These are phyloP conservation scores for Drosophila sordidapex DNA, from an alignment of 2,888 invertebrate species.

Conservation along the genomic window DNA sequence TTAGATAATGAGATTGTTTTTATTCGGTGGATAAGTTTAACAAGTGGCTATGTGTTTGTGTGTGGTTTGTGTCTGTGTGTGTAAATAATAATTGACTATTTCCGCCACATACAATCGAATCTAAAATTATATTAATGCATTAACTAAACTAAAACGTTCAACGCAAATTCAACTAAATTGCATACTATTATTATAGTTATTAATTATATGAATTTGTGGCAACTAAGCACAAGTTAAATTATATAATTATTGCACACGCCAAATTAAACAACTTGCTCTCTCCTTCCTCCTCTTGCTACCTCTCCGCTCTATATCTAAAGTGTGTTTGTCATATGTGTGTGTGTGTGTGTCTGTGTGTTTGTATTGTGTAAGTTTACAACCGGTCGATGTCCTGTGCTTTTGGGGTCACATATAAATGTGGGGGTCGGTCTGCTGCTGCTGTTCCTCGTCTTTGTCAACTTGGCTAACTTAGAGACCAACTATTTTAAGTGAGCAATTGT, in stretches of 20 bases:
- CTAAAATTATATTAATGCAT: slow-evolving; percentile 65
- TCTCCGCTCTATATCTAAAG: slow-evolving; percentile 18
- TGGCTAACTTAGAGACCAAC: not conserved
- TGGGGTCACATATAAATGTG: slow-evolving; percentile 36
- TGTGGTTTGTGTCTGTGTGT: slow-evolving; percentile 25
- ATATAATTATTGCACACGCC: slow-evolving; percentile 64
- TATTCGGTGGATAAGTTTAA: slow-evolving; percentile 81
- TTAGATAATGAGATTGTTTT: slow-evolving; percentile 77
- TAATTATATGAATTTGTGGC: slow-evolving; percentile 49
- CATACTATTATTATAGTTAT: slow-evolving; percentile 60
- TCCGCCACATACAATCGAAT: slow-evolving; percentile 60
- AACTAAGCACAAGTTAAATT: slow-evolving; percentile 58
- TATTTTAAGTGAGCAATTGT: slow-evolving; percentile 8
- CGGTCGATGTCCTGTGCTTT: slow-evolving; percentile 52
- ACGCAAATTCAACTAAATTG: slow-evolving; percentile 76
- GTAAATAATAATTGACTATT: slow-evolving; percentile 52
- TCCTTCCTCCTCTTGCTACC: slow-evolving; percentile 17
- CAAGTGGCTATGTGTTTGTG: slow-evolving; percentile 68
- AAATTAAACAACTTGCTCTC: slow-evolving; percentile 54
- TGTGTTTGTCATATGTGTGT: slow-evolving; percentile 26
- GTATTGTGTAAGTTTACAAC: slow-evolving; percentile 58
- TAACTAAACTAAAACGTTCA: slow-evolving; percentile 74
- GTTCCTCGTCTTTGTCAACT: slow-evolving; percentile 1
- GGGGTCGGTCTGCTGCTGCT: slow-evolving; percentile 20
- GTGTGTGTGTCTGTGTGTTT: slow-evolving; percentile 8